Conservation (phyloP, 2,113 vertebrate species). For the Oriolus oriolus region DNA sequence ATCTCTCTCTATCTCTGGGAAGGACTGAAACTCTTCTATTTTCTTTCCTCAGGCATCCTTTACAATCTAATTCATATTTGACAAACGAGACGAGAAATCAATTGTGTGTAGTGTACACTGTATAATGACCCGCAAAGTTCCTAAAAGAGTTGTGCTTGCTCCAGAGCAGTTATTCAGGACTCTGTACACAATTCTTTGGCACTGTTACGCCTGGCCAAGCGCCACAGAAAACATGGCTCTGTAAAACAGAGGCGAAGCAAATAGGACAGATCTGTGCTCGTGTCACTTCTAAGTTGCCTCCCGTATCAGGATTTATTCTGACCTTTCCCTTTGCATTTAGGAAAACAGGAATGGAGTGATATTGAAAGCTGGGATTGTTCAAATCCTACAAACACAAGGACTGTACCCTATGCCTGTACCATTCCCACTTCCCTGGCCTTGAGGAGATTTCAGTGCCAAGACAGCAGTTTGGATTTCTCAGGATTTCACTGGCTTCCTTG, state of each 20-base stretch:
- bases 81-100: slow-evolving; percentile 22
- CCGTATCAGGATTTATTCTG: neutral
- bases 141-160: neutral
- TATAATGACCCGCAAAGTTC: slow-evolving; percentile 4
- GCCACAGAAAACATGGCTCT: neutral
- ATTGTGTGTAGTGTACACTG: neutral
- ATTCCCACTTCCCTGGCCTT: neutral
- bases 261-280: fast-evolving
- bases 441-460: neutral
- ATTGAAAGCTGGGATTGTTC: neutral
- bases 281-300: neutral
- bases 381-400: neutral
- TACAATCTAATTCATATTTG: neutral
- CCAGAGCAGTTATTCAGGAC: neutral
- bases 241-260: neutral
- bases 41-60: neutral
- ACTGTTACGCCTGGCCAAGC: neutral
- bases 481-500: slow-evolving; percentile 21
- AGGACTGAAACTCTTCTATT: neutral
- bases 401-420: fast-evolving
- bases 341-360: neutral
- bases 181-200: neutral
- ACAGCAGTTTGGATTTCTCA: neutral
- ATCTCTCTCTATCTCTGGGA: neutral
- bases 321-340: neutral